Evolutionary conservation across 2,797 vertebrate species (phyloP), one percentile per base, ranked within the genome.

Genomic region (Chaunax sp.): DNA sequence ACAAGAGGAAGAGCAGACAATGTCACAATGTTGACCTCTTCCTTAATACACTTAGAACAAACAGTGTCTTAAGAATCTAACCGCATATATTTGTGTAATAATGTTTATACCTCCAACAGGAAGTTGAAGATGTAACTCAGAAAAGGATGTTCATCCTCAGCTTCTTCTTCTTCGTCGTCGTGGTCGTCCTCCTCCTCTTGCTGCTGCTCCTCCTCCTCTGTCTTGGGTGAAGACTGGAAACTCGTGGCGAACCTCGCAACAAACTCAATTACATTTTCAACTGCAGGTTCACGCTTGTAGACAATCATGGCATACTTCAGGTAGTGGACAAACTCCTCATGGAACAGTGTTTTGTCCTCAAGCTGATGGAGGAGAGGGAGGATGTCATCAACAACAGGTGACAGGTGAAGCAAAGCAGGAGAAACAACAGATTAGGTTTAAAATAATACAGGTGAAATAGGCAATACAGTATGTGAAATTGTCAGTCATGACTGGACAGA

Each of bases 221-320:
- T 9, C 89, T 79, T 69, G 25, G 92, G 85, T 1, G 64, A 69
- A 4, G 91, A 71, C 82, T 93, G 95, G 84, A 98, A 97, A 11
- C 96, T 96, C 38, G 94, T 92, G 9, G 94, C 92, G 67, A 99
- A 99, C 80, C 89, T 96, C 1, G 94, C 94, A 0, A 90, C 96
- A 83, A 99, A 99, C 70, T 97, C 94, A 0, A 98, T 94, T 51
- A 98, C 90, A 28, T 94, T 93, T 84, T 99, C 97, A 59, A 98
- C 97, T 0, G 93, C 83, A 0, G 95, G 94, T 59, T 98, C 97
- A 1, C 97, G 93, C 68, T 93, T 97, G 90, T 98, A 97, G 62
- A 99, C 87, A 25, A 98, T 94, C 95, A 98, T 93, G 5, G 94
- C 95, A 1, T 96, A 96, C 65, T 97, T 98, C 59, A 99, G 87